These are phyloP conservation scores for Sphaeramia orbicularis DNA, from an alignment of 2,797 vertebrate species.

Conservation along the genomic window DNA sequence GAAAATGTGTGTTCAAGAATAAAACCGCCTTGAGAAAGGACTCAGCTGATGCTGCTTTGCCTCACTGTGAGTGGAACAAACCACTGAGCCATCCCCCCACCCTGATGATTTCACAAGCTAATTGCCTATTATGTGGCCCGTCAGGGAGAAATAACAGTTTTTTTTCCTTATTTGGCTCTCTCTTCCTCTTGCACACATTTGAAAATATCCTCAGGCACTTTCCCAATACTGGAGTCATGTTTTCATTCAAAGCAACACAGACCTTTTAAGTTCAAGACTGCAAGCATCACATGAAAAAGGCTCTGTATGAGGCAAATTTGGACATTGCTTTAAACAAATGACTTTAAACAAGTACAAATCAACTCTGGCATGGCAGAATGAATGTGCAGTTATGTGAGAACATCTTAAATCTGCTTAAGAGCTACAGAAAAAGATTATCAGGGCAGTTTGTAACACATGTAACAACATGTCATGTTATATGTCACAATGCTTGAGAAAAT, in stretches of 20 bases:
- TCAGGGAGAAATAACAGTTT: slow-evolving; percentile 57
- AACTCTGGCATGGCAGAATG: too few relatives aligned
- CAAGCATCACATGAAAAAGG: slow-evolving; percentile 15
- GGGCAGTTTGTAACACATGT: background rate
- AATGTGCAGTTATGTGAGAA: too few relatives aligned
- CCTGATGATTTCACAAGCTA: slow-evolving; percentile 68
- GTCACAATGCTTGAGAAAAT: background rate
- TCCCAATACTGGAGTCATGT: slow-evolving; percentile 21
- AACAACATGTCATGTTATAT: background rate
- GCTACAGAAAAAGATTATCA: background rate
- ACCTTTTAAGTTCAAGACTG: slow-evolving; percentile 7
- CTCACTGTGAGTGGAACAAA: slow-evolving; percentile 61
- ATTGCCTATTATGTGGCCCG: slow-evolving; percentile 68
- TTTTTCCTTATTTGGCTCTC: slow-evolving; percentile 40
- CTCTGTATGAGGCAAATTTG: background rate
- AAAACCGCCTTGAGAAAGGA: slow-evolving; percentile 59
- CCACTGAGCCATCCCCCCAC: slow-evolving; percentile 38
- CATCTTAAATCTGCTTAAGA: background rate
- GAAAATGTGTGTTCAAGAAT: slow-evolving; percentile 46
- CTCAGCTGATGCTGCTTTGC: slow-evolving; percentile 52
- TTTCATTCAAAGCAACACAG: slow-evolving; percentile 24
- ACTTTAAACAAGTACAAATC: too few relatives aligned
- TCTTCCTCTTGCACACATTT: slow-evolving; percentile 28
- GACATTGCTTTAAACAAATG: background rate
- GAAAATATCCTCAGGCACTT: slow-evolving; percentile 51